Percentiles rank a stretch among this genome's conserved stretches.
Evolutionary conservation across 35 echinoderm and acorn worm genomes (phyloP).

Genomic region (Heliocidaris tuberculata): DNA sequence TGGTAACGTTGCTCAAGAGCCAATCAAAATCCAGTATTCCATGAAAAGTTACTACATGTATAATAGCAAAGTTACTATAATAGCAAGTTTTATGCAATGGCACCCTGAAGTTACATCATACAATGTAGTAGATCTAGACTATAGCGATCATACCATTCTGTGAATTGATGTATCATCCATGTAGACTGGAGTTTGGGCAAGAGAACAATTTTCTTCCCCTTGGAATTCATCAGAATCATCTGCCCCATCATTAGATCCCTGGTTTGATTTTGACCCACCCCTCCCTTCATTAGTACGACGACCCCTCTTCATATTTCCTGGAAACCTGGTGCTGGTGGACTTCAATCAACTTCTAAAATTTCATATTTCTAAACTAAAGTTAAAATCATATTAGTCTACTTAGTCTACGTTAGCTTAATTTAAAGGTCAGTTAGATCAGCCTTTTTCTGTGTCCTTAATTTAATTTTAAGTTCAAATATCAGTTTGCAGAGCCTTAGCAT

Average conservation of each 20-base stretch:
- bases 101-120: too few species aligned
- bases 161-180: conserved; percentile 29
- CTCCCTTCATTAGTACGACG: not conserved
- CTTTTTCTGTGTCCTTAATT: too few species aligned
- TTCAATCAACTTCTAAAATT: not conserved
- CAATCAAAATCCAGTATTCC: too few species aligned
- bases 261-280: conserved; percentile 27
- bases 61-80: not conserved
- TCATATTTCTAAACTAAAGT: not conserved
- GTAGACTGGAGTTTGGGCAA: conserved; percentile 72
- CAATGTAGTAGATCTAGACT: too few species aligned
- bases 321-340: not conserved
- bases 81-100: not conserved
- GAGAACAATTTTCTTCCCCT: conserved; percentile 89
- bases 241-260: conserved; percentile 49
- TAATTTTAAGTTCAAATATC: too few species aligned
- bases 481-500: too few species aligned
- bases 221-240: conserved; percentile 81
- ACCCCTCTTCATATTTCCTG: conserved; percentile 3
- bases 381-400: not conserved
- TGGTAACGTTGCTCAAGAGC: not conserved
- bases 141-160: not conserved
- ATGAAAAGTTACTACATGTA: not conserved
- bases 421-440: not conserved
- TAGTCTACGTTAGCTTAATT: not conserved